Percentiles rank a stretch among this genome's conserved stretches.
Conservation (phyloP, 2,113 vertebrate genomes). For the Pionites leucogaster region DNA sequence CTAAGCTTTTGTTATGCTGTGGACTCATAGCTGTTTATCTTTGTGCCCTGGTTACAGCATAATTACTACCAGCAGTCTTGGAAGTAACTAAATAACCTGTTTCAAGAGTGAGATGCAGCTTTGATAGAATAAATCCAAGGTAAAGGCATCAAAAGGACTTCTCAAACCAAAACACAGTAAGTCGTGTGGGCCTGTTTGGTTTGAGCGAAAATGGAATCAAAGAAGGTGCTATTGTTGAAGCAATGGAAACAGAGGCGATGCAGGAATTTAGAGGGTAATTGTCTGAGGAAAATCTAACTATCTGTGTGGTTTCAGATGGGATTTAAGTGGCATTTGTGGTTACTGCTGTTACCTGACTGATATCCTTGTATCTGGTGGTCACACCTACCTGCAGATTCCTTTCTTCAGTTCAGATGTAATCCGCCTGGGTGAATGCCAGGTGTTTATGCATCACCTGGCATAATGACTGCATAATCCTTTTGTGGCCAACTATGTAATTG, state of each 20-base stretch:
- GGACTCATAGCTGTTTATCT: neutral
- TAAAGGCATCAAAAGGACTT: neutral
- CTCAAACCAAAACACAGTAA: neutral
- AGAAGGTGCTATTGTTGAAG: neutral
- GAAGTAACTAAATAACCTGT: neutral
- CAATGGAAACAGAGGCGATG: neutral
- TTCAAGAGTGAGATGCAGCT: neutral
- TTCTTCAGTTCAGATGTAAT: neutral
- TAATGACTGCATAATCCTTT: neutral
- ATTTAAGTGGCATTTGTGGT: neutral
- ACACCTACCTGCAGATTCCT: neutral
- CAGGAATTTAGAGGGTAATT: neutral
- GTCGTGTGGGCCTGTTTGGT: neutral
- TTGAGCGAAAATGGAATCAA: neutral
- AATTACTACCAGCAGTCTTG: neutral
- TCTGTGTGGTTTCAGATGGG: rapidly evolving
- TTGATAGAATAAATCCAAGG: neutral
- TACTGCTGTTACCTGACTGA: neutral
- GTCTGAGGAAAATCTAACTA: neutral
- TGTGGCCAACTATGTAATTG: neutral
- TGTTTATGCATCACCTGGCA: neutral
- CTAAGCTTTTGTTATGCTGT: neutral
- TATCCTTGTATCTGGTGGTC: neutral
- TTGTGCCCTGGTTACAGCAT: neutral
- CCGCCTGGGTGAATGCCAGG: neutral